Percentiles rank a stretch among this genome's conserved stretches.
phyloP scores from a whole-genome alignment of 2,797 vertebrate species.

The Loriculus beryllinus region DNA sequence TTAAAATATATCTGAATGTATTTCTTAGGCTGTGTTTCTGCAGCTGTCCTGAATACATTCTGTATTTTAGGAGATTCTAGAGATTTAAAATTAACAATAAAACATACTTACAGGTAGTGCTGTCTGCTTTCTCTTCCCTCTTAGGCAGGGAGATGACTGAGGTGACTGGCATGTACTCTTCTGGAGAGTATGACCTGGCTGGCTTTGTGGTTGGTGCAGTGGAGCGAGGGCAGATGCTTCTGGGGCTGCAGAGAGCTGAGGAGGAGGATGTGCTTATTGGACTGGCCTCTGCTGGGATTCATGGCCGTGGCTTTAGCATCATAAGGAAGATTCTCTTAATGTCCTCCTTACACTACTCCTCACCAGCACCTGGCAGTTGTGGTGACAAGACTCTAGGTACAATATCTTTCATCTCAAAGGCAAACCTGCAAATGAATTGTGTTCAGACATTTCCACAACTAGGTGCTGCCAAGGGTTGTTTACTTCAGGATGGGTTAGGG shows the following conservation, averaged over 20 bases:
- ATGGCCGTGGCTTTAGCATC: slow-evolving; percentile 82
- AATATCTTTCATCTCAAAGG: background rate
- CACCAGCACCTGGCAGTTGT: slow-evolving; percentile 75
- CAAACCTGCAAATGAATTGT: background rate
- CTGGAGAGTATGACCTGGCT: slow-evolving; percentile 81
- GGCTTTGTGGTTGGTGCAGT: slow-evolving; percentile 87
- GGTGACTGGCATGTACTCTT: slow-evolving; percentile 68
- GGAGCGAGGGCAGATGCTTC: slow-evolving; percentile 77
- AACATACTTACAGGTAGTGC: background rate
- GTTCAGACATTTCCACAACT: background rate
- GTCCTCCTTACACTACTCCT: slow-evolving; percentile 72
- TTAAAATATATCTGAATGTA: background rate
- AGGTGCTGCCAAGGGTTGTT: background rate
- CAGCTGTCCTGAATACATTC: background rate
- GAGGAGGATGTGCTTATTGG: slow-evolving; percentile 84
- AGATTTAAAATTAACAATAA: background rate
- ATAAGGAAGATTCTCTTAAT: slow-evolving; percentile 80
- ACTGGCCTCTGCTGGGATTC: slow-evolving; percentile 80
- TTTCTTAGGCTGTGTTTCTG: background rate
- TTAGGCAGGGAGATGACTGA: slow-evolving; percentile 82
- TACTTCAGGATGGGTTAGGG: background rate
- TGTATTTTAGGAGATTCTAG: background rate
- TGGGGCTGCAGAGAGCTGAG: slow-evolving; percentile 71
- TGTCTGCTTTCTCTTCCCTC: background rate
- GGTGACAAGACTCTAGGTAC: slow-evolving; percentile 79